Conservation (phyloP, 2,797 vertebrate species). For the Rhinophrynus dorsalis region DNA sequence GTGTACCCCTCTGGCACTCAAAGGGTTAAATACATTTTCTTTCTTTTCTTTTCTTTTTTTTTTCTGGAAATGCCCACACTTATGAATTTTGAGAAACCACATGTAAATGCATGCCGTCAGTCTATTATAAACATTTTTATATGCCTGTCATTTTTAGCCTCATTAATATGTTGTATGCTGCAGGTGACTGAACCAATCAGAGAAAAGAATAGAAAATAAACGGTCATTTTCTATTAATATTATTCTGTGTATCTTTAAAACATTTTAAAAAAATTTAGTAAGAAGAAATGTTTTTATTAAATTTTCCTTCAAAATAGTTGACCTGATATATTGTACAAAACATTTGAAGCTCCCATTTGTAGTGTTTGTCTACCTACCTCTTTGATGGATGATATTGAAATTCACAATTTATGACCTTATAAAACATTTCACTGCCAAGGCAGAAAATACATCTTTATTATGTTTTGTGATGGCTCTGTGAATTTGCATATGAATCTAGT, state of each 20-base stretch:
- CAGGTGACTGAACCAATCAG: slow-evolving; percentile 21
- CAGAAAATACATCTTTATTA: slow-evolving; percentile 1
- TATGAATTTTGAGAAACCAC: no score
- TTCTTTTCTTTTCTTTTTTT: no score
- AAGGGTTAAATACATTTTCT: no score
- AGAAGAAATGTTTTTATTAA: not conserved
- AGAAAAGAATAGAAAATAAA: not conserved
- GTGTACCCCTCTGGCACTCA: no score
- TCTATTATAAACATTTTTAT: no score
- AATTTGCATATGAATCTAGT: slow-evolving; percentile 2
- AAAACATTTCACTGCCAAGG: not conserved
- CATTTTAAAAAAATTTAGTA: not conserved
- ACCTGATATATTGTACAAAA: not conserved
- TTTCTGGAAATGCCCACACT: no score
- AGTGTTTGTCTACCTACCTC: not conserved
- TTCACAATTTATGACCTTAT: slow-evolving; percentile 3
- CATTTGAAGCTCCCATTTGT: not conserved
- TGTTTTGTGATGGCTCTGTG: not conserved
- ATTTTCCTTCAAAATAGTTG: not conserved
- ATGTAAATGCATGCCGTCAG: no score
- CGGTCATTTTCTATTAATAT: no score
- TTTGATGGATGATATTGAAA: not conserved
- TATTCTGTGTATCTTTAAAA: not conserved
- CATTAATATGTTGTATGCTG: no score
- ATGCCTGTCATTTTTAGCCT: no score